Evolutionary conservation across 2,113 vertebrate species (phyloP).

Genomic region (Cyphomyrus discorhynchus): DNA sequence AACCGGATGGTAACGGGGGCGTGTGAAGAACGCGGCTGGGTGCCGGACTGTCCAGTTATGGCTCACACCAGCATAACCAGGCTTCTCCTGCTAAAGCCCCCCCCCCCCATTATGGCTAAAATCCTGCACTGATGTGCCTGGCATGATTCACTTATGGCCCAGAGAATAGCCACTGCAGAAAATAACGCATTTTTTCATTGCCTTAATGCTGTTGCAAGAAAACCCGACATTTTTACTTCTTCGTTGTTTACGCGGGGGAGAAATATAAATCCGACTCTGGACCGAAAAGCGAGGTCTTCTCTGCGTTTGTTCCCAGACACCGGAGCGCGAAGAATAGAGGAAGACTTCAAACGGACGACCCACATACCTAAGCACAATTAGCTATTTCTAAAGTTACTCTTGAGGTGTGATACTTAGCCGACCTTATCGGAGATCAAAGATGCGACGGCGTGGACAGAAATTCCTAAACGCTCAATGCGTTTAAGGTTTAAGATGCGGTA

Average conservation of each 20-base stretch:
- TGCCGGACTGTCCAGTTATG: neutral
- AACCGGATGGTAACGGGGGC: neutral
- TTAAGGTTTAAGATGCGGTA: slow-evolving; percentile 52
- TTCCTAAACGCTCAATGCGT: slow-evolving; percentile 47
- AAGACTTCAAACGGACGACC: slow-evolving; percentile 48
- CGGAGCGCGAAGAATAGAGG: slow-evolving; percentile 22
- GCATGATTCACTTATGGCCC: slow-evolving; percentile 69
- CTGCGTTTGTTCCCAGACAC: slow-evolving; percentile 32
- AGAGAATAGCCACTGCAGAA: slow-evolving; percentile 69
- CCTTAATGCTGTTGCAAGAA: slow-evolving; percentile 82
- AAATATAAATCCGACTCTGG: slow-evolving; percentile 41
- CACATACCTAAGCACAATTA: slow-evolving; percentile 53
- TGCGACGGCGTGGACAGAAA: slow-evolving; percentile 24
- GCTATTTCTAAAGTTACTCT: slow-evolving; percentile 60
- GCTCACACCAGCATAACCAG: slow-evolving; percentile 4
- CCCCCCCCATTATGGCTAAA: slow-evolving; percentile 61
- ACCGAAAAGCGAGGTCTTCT: slow-evolving; percentile 35
- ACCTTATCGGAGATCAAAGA: slow-evolving; percentile 50
- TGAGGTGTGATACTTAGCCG: slow-evolving; percentile 49
- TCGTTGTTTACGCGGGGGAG: neutral
- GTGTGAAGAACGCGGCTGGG: neutral
- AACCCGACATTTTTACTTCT: slow-evolving; percentile 68
- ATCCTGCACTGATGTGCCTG: slow-evolving; percentile 69
- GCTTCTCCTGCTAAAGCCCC: slow-evolving; percentile 60
- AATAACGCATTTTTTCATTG: slow-evolving; percentile 86